A percentile compares a stretch with the other conserved stretches of the same genome.
These are phyloP conservation scores for Epinephelus moara DNA, from an alignment of 2,113 vertebrate genomes.

Conservation along the genomic window DNA sequence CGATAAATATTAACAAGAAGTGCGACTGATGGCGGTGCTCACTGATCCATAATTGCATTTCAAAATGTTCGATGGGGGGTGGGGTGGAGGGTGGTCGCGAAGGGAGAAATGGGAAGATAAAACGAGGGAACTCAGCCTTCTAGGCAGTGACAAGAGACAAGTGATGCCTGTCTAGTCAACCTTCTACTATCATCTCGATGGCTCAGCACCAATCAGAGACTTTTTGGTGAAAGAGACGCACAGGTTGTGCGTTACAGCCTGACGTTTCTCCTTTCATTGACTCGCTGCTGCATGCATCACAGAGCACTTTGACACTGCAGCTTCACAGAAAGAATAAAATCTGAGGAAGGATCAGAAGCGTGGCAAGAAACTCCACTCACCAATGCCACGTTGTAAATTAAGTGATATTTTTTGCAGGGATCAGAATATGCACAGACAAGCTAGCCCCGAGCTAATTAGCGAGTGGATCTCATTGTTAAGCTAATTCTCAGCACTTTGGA, in stretches of 20 bases:
- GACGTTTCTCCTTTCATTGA: constrained; percentile 48
- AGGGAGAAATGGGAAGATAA: constrained; percentile 54
- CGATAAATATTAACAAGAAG: constrained; percentile 88
- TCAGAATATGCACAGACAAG: constrained; percentile 26
- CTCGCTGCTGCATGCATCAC: constrained; percentile 43
- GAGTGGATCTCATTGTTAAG: constrained; percentile 68
- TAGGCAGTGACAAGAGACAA: constrained; percentile 59
- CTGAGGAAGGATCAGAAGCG: constrained; percentile 14
- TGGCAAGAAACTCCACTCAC: constrained; percentile 7
- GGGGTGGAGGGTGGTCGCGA: constrained; percentile 32
- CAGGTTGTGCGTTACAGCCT: constrained; percentile 55
- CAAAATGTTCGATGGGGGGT: constrained; percentile 73
- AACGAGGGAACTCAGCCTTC: constrained; percentile 52
- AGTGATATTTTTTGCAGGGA: constrained; percentile 24
- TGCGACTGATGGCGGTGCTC: constrained; percentile 84
- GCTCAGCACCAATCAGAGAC: constrained; percentile 49
- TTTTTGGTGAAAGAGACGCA: constrained; percentile 10
- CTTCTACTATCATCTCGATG: constrained; percentile 49
- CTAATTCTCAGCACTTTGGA: constrained; percentile 72
- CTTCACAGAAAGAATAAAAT: constrained; percentile 46
- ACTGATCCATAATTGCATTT: constrained; percentile 88
- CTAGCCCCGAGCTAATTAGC: constrained; percentile 62
- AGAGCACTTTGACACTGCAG: constrained; percentile 21
- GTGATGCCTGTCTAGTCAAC: constrained; percentile 62
- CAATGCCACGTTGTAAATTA: constrained; percentile 29